phyloP scores from a whole-genome alignment of 2,113 vertebrate species.

The Hypocryptadius cinnamomeus region DNA sequence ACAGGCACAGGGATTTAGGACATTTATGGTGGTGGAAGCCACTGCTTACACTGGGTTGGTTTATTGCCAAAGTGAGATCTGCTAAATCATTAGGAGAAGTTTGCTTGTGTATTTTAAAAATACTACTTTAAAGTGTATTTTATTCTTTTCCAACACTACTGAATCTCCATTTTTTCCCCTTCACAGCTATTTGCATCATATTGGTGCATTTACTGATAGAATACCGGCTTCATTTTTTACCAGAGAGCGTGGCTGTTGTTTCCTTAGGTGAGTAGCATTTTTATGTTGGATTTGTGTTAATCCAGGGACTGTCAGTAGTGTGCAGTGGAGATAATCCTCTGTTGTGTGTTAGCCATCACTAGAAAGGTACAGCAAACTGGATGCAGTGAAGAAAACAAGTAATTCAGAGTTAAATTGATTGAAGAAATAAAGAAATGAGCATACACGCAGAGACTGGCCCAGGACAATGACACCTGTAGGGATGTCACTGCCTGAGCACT shows the following conservation, averaged over 20 bases:
- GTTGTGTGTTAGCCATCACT: background rate
- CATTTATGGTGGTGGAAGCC: background rate
- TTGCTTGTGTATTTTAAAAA: background rate
- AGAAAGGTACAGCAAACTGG: background rate
- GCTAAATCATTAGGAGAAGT: background rate
- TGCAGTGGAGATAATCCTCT: background rate
- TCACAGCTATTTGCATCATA: slow-evolving; percentile 94
- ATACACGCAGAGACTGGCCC: background rate
- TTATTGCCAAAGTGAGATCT: background rate
- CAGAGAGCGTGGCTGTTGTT: slow-evolving; percentile 97
- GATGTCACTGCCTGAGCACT: background rate
- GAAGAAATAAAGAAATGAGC: background rate
- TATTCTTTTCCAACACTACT: background rate
- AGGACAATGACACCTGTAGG: background rate
- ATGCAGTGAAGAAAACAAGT: background rate
- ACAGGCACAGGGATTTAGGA: background rate
- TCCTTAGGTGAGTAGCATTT: slow-evolving; percentile 86
- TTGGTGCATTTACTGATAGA: slow-evolving; percentile 97
- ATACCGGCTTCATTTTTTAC: slow-evolving; percentile 93
- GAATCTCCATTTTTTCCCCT: background rate
- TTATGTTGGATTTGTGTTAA: background rate
- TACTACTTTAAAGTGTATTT: background rate
- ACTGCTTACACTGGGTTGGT: background rate
- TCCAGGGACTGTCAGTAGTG: background rate
- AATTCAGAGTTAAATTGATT: background rate